A percentile compares a stretch with the other conserved stretches of the same genome.
These are phyloP conservation scores for Parotia lawesii DNA, from an alignment of 2,113 vertebrate genomes.

Conservation along the genomic window DNA sequence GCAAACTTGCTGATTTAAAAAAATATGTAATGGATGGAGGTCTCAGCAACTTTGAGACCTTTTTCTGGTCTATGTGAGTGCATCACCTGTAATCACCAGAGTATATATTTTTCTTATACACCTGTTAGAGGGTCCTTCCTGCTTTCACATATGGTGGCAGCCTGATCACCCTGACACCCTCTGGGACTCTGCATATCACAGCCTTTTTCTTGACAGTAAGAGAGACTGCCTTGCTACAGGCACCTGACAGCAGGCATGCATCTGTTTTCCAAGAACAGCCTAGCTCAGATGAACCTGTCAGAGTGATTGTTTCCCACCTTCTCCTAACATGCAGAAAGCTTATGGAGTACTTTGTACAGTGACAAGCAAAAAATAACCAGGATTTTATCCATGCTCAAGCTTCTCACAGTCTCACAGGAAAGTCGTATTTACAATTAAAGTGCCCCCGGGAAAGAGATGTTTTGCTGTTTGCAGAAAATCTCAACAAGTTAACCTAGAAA, in stretches of 20 bases:
- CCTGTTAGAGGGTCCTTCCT: background rate
- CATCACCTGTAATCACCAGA: background rate
- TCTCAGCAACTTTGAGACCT: background rate
- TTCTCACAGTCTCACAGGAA: background rate
- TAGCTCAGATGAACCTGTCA: background rate
- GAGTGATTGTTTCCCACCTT: background rate
- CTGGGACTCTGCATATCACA: background rate
- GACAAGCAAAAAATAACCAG: background rate
- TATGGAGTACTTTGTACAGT: background rate
- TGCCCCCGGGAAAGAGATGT: background rate
- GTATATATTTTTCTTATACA: background rate
- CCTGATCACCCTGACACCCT: background rate
- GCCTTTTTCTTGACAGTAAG: background rate
- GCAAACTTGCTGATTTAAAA: background rate
- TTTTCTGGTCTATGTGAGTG: background rate
- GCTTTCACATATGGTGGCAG: background rate
- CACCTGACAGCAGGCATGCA: background rate
- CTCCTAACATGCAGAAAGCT: background rate
- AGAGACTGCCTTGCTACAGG: background rate
- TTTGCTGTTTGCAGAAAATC: background rate
- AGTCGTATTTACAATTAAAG: background rate
- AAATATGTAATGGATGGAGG: background rate
- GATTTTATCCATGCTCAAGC: background rate
- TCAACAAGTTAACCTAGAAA: background rate
- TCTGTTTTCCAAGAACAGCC: background rate